A percentile compares a stretch with the other conserved stretches of the same genome.
Conservation (phyloP, 2,113 vertebrate species). For the Tragelaphus strepsiceros region DNA sequence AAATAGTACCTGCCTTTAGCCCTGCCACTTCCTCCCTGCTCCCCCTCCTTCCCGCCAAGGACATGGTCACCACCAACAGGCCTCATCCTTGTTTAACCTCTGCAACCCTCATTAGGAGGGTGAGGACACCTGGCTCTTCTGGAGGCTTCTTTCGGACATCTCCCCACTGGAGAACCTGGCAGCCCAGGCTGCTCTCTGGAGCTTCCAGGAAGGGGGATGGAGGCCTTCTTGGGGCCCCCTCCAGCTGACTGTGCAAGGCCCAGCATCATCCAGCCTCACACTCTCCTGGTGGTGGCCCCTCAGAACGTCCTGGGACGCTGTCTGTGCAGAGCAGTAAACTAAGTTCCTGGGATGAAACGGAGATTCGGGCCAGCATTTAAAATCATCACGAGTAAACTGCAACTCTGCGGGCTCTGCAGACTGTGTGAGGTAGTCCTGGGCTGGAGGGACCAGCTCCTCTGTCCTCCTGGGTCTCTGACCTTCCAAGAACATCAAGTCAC, state of each 20-base stretch:
- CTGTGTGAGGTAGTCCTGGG: too few species aligned
- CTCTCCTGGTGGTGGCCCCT: neutral
- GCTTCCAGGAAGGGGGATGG: neutral
- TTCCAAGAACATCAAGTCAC: neutral
- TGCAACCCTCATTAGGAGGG: neutral
- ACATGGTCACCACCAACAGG: neutral
- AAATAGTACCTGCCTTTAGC: constrained; percentile 77
- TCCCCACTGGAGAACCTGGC: neutral
- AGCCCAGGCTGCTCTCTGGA: neutral
- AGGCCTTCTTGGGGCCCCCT: neutral
- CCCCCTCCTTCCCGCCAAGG: neutral
- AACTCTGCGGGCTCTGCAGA: neutral
- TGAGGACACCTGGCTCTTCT: neutral
- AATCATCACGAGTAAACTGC: neutral
- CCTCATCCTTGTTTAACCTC: neutral
- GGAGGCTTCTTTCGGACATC: neutral
- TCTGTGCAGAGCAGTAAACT: neutral
- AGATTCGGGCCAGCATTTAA: neutral
- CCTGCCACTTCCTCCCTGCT: constrained; percentile 51
- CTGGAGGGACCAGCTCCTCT: neutral
- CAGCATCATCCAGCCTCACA: neutral
- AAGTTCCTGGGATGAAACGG: neutral
- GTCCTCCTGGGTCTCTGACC: neutral
- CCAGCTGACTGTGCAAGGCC: neutral
- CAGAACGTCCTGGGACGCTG: neutral